Evolutionary conservation across 2,888 invertebrate species (phyloP).

Genomic region (Geotrupes spiniger): DNA sequence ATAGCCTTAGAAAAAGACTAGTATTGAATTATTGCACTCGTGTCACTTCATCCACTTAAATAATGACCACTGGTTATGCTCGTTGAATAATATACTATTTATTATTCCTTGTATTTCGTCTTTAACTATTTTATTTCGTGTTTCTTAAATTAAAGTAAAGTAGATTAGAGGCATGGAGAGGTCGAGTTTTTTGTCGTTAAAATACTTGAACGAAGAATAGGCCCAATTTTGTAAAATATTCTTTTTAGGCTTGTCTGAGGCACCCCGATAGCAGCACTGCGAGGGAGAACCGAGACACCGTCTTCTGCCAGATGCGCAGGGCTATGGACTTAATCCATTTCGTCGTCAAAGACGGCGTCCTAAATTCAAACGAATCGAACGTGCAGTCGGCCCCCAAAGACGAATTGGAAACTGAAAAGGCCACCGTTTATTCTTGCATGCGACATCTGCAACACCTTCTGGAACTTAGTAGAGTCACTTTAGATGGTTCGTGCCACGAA

Average conservation of each 20-base stretch:
- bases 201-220: too few relatives aligned
- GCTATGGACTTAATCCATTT: constrained; percentile 97
- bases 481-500: constrained; percentile 60
- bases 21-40: too few relatives aligned
- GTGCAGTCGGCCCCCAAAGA: constrained; percentile 50
- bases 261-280: constrained; percentile 94
- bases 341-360: constrained; percentile 94
- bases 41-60: too few relatives aligned
- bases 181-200: too few relatives aligned
- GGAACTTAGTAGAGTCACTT: constrained; percentile 80
- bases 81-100: too few relatives aligned
- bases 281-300: constrained; percentile 93
- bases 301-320: constrained; percentile 95
- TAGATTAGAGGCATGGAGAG: too few relatives aligned
- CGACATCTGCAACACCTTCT: constrained; percentile 83
- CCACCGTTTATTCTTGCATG: constrained; percentile 77
- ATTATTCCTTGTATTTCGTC: too few relatives aligned
- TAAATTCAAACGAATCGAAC: constrained; percentile 55
- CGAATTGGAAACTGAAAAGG: constrained; percentile 63
- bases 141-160: too few relatives aligned
- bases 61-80: too few relatives aligned
- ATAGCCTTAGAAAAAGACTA: too few relatives aligned
- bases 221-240: too few relatives aligned
- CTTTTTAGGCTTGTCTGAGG: constrained; percentile 82
- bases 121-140: too few relatives aligned